phyloP scores from a whole-genome alignment of 1,140 invertebrate genomes.

The Heterodera carotae region DNA sequence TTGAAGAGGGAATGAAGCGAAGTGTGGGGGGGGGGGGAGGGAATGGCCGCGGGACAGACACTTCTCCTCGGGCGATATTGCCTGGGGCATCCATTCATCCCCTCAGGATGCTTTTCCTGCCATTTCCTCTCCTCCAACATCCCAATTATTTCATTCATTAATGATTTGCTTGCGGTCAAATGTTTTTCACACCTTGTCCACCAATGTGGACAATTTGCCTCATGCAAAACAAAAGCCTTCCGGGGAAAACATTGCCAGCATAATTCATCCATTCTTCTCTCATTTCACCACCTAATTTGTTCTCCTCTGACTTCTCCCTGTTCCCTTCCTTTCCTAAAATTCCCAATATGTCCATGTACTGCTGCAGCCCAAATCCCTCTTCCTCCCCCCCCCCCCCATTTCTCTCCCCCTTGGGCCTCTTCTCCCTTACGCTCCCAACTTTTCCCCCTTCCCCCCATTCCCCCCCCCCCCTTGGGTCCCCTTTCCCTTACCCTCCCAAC shows the following conservation, averaged over 20 bases:
- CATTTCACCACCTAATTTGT: too few relatives aligned
- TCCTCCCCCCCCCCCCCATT: too few relatives aligned
- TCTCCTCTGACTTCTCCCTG: too few relatives aligned
- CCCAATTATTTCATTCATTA: background rate
- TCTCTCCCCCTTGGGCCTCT: too few relatives aligned
- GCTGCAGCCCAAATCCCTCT: too few relatives aligned
- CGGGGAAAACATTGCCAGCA: background rate
- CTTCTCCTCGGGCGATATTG: background rate
- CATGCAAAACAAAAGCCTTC: background rate
- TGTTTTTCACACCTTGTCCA: conserved; percentile 4
- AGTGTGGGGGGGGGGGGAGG: too few relatives aligned
- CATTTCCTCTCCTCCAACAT: background rate
- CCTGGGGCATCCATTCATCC: background rate
- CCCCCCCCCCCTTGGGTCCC: too few relatives aligned
- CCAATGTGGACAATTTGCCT: background rate
- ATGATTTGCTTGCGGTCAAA: background rate
- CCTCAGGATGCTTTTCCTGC: background rate
- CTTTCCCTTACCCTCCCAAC: too few relatives aligned
- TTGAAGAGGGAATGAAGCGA: background rate
- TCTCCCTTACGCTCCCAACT: background rate
- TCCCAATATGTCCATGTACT: too few relatives aligned
- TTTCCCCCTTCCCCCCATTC: background rate
- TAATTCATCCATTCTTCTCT: too few relatives aligned
- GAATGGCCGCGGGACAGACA: background rate
- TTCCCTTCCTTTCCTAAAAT: too few relatives aligned